Base-by-base conservation (phyloP, 2,797 vertebrate species). In the Enteromius afrohamiltoni region DNA sequence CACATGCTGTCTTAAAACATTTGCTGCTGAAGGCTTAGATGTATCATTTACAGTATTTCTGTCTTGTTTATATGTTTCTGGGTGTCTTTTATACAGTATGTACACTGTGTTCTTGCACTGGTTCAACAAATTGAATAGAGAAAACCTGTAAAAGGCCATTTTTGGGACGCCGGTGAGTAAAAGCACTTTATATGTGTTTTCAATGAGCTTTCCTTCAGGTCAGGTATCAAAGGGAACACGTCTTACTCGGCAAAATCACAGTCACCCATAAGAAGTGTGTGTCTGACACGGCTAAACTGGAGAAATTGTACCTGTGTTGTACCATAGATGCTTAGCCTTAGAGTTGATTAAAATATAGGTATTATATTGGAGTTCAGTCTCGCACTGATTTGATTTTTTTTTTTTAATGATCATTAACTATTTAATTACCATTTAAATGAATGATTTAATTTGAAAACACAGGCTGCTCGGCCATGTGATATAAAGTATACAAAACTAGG, bases 141-240 rank as follows among this genome's bases (percentile, higher is more conserved):
- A 49, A 47, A 47, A 37, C 82, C 19, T 53, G 49, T 79, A 60
- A 84, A 79, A 73, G 31, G 26, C 49, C 2, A 13, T 68, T 42
- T 78, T 80, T 73, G 11, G n/a, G 16, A 29, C 4, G 19, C 49
- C 40, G 69, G 29, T 74, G 65, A 23, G 64, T 23, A 49, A 85
- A 73, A 49, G 75, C 55, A 84, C 77, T 65, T 84, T 84, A 85
- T 60, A 75, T 75, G 69, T 78, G 69, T 74, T 65, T 47, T 87
- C 23, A 82, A 16, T 70, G 64, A 68, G 49, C 31, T 69, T 55
- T 79, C 45, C 62, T 70, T 73, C 71, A 62, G 80, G 64, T 76
- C 55, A 37, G 47, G 71, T 83, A 42, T 77, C 58, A 71, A 58
- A 80, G 40, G 17, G 76, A 77, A 47, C 40, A 47, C 6, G 9